A percentile compares a stretch with the other conserved stretches of the same genome.
Conservation (phyloP, 2,797 vertebrate genomes). For the Ispidina lecontei region DNA sequence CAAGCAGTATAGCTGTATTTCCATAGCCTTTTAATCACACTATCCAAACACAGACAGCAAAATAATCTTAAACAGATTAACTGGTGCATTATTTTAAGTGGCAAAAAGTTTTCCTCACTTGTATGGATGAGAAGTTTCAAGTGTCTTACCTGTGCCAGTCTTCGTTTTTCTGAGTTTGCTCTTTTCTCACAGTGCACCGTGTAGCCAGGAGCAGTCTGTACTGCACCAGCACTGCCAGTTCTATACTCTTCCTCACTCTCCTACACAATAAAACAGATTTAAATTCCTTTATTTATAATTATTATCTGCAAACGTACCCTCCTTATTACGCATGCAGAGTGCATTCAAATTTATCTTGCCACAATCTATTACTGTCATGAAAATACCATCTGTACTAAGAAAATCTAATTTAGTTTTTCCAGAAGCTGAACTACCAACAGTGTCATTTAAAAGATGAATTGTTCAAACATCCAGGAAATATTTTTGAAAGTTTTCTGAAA, state of each 20-base stretch:
- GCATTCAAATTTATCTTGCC: slow-evolving; percentile 27
- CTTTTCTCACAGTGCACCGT: slow-evolving; percentile 31
- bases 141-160: slow-evolving; percentile 73
- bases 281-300: slow-evolving; percentile 2
- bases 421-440: background rate
- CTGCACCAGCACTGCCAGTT: slow-evolving; percentile 77
- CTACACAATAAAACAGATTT: slow-evolving; percentile 71
- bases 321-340: slow-evolving; percentile 28
- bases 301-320: slow-evolving; percentile 11
- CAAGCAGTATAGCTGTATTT: background rate
- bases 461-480: background rate
- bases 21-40: background rate
- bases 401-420: slow-evolving; percentile 11
- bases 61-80: background rate
- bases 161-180: slow-evolving; percentile 52
- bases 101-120: background rate
- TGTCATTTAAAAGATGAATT: background rate
- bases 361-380: slow-evolving; percentile 36
- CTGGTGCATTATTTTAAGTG: background rate
- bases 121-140: background rate
- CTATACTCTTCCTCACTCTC: slow-evolving; percentile 87
- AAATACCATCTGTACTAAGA: slow-evolving; percentile 45
- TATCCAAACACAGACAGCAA: background rate
- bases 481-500: background rate
- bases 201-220: slow-evolving; percentile 52